These are phyloP conservation scores for Enteromius treurensis DNA, from an alignment of 2,797 vertebrate genomes.

Conservation along the genomic window DNA sequence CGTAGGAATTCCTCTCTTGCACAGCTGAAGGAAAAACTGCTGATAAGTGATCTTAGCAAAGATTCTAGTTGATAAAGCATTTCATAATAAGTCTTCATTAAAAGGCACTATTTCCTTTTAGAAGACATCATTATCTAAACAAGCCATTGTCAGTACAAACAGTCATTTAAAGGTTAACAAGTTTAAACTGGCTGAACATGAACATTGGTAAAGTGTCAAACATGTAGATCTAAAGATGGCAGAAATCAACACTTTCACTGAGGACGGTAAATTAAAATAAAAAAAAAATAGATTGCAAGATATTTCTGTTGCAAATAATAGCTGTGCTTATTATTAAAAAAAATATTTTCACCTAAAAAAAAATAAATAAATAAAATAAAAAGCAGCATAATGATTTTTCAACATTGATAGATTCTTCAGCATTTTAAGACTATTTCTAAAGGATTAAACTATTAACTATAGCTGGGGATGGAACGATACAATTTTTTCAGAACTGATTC, in stretches of 20 bases:
- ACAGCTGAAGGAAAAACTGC: constrained; percentile 79
- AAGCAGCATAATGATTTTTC: neutral
- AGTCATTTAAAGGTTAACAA: neutral
- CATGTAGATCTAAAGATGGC: neutral
- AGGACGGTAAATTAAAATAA: neutral
- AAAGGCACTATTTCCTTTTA: neutral
- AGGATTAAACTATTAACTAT: neutral
- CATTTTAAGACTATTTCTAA: neutral
- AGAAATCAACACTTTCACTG: neutral
- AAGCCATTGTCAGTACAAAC: neutral
- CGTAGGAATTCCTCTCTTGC: constrained; percentile 98
- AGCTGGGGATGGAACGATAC: too few species aligned
- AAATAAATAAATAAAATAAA: too few species aligned
- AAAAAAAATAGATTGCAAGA: neutral
- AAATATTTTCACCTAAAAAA: too few species aligned
- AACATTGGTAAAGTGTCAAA: neutral
- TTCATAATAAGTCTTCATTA: neutral
- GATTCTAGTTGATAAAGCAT: neutral
- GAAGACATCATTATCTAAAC: neutral
- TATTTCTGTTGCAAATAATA: neutral
- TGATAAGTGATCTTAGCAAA: neutral
- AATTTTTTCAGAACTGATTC: too few species aligned
- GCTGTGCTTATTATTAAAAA: neutral
- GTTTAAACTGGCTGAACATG: neutral
- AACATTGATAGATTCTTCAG: neutral